These are phyloP conservation scores for Morus bassanus DNA, from an alignment of 2,797 vertebrate species.

Conservation along the genomic window DNA sequence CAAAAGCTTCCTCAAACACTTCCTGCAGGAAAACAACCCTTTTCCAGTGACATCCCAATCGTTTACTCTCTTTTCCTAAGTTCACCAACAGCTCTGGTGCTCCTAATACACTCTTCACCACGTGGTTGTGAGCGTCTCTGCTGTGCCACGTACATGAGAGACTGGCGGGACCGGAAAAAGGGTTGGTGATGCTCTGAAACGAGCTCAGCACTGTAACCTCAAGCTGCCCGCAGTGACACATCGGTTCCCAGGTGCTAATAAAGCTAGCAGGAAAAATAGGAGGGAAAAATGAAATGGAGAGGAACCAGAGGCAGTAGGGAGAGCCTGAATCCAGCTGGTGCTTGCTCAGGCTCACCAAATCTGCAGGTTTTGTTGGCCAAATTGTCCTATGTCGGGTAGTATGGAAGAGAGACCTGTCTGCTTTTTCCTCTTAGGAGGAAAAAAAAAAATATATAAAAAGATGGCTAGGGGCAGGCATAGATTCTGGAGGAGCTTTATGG, in stretches of 20 bases:
- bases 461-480: background rate
- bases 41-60: background rate
- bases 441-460: background rate
- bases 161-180: background rate
- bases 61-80: background rate
- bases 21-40: background rate
- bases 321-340: background rate
- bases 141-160: accelerated
- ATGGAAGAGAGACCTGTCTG: background rate
- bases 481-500: background rate
- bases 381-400: accelerated
- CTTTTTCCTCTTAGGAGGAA: background rate
- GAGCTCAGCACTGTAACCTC: background rate
- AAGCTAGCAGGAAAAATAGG: background rate
- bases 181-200: background rate
- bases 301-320: background rate
- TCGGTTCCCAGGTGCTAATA: background rate
- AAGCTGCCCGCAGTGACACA: accelerated
- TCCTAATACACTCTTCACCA: accelerated
- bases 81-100: background rate
- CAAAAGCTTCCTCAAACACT: background rate
- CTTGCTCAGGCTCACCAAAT: background rate
- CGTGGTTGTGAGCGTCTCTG: background rate
- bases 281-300: background rate
- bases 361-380: background rate